phyloP scores from a whole-genome alignment of 2,888 invertebrate genomes.

The Epistrophe eligans region DNA sequence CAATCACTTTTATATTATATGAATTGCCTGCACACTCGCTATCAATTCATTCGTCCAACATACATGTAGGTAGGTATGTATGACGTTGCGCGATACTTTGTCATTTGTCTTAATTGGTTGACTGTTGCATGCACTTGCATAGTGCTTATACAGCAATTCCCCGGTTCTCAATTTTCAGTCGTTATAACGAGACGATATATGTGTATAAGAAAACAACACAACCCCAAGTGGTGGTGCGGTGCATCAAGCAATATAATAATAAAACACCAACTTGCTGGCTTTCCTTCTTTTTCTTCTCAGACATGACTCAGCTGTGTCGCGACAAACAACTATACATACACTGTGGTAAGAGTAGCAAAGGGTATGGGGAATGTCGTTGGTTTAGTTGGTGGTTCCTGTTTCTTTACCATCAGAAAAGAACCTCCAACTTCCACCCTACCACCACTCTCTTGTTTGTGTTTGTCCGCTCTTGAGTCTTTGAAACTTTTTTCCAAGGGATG shows the following conservation, averaged over 20 bases:
- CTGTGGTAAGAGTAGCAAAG: not conserved
- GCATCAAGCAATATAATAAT: conserved; percentile 27
- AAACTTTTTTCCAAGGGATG: conserved; percentile 17
- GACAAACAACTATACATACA: no score
- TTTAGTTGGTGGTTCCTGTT: conserved; percentile 41
- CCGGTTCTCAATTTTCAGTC: conserved; percentile 56
- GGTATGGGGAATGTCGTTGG: not conserved
- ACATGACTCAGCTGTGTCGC: conserved; percentile 46
- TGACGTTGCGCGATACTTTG: conserved; percentile 51
- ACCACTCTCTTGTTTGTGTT: conserved; percentile 20
- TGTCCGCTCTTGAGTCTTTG: conserved; percentile 7
- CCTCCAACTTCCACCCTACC: not conserved
- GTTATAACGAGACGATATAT: conserved; percentile 57
- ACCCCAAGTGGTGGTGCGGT: conserved; percentile 14
- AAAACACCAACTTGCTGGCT: conserved; percentile 30
- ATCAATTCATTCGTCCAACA: conserved; percentile 33
- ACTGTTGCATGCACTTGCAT: conserved; percentile 44
- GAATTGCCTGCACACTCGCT: conserved; percentile 48
- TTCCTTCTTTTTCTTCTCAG: not conserved
- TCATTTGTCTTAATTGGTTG: conserved; percentile 68
- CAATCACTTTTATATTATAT: conserved; percentile 43
- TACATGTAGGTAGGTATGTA: not conserved
- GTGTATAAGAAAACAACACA: conserved; percentile 40
- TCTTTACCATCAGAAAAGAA: not conserved
- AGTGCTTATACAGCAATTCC: conserved; percentile 31